Evolutionary conservation across 2,113 vertebrate genomes (phyloP).

Genomic region (Willisornis vidua): DNA sequence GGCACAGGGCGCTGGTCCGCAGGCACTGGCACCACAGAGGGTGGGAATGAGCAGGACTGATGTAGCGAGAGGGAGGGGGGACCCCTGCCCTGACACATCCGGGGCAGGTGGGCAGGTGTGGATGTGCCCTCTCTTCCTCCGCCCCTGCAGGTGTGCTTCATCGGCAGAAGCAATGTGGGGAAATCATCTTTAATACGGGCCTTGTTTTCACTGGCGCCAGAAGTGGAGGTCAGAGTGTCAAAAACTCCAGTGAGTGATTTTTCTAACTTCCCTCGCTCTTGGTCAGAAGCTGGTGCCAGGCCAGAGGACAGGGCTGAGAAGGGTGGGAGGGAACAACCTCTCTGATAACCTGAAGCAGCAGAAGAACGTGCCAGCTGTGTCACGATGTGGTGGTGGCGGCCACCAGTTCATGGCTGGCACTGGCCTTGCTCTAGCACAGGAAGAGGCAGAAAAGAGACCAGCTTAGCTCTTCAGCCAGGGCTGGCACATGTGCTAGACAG

Average conservation of each 20-base stretch:
- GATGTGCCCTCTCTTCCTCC: not conserved
- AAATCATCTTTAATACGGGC: slow-evolving; percentile 92
- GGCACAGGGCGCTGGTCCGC: not conserved
- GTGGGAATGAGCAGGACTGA: not conserved
- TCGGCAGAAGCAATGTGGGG: slow-evolving; percentile 95
- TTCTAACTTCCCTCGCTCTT: not conserved
- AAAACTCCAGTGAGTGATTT: slow-evolving; percentile 87
- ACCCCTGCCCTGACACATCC: not conserved
- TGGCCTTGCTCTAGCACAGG: not conserved
- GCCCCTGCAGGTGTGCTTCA: slow-evolving; percentile 88
- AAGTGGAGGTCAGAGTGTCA: slow-evolving; percentile 90
- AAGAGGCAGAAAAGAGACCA: not conserved
- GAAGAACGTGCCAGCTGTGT: not conserved
- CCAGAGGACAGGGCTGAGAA: not conserved
- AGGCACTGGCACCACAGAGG: not conserved
- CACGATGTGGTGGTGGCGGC: no score
- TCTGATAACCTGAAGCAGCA: not conserved
- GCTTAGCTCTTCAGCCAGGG: not conserved
- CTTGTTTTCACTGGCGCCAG: slow-evolving; percentile 88
- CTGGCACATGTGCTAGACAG: accelerated
- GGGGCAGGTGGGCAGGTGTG: accelerated
- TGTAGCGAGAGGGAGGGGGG: not conserved
- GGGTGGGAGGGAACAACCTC: not conserved
- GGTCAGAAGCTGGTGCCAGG: not conserved
- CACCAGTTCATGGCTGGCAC: accelerated